These are phyloP conservation scores for Patella caerulea DNA, from an alignment of 2,888 invertebrate genomes.

Conservation along the genomic window DNA sequence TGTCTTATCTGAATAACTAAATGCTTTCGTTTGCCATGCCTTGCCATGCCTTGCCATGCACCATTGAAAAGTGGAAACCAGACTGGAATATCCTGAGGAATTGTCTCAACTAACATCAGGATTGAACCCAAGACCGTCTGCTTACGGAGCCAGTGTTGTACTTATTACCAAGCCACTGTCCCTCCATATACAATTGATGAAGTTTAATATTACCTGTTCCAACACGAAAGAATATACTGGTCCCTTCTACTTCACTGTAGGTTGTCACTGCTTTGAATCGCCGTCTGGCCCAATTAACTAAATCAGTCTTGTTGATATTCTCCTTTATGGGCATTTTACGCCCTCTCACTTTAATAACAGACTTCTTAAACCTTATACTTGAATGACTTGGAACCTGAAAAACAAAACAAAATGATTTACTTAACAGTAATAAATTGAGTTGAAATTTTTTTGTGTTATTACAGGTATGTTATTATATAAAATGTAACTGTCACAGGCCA, in stretches of 20 bases:
- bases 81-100: constrained; percentile 18
- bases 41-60: too few species aligned
- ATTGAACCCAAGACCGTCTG: too few species aligned
- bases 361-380: constrained; percentile 41
- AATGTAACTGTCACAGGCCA: too few species aligned
- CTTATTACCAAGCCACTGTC: constrained; percentile 4
- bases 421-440: too few species aligned
- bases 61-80: background rate
- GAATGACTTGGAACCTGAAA: constrained; percentile 47
- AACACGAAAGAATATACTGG: constrained; percentile 47
- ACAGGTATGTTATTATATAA: too few species aligned
- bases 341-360: constrained; percentile 15
- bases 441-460: too few species aligned
- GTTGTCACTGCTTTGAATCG: constrained; percentile 52
- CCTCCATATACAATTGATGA: constrained; percentile 15
- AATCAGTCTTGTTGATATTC: constrained; percentile 29
- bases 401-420: background rate
- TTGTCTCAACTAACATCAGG: too few species aligned
- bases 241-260: constrained; percentile 47
- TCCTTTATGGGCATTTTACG: constrained; percentile 30
- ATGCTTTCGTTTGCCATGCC: too few species aligned
- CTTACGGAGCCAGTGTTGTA: background rate
- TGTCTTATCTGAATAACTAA: too few species aligned
- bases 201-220: constrained; percentile 49
- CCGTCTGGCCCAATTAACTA: constrained; percentile 43